These are phyloP conservation scores for Lithophane ornitopus DNA, from an alignment of 2,888 invertebrate genomes.

Conservation along the genomic window DNA sequence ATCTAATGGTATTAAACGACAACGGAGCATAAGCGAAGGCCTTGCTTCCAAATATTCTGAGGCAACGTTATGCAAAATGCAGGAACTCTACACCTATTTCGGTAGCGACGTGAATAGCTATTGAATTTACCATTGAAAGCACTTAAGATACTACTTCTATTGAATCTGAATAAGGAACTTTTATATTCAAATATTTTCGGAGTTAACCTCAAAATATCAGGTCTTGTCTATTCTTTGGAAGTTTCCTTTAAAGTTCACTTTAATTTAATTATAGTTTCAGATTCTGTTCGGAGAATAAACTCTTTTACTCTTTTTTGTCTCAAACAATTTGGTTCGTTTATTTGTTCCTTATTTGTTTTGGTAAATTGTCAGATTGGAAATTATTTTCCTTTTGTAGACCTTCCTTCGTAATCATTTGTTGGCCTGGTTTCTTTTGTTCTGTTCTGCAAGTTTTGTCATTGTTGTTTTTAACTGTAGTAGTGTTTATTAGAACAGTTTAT, in stretches of 20 bases:
- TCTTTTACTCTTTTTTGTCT: conserved; percentile 20
- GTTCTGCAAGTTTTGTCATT: not conserved
- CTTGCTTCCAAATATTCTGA: conserved; percentile 65
- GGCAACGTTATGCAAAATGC: conserved; percentile 69
- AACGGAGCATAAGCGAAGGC: conserved; percentile 43
- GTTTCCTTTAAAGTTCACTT: conserved; percentile 34
- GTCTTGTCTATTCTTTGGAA: conserved; percentile 1
- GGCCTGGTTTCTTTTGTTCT: conserved; percentile 6
- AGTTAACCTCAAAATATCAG: conserved; percentile 31
- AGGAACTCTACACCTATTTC: conserved; percentile 61
- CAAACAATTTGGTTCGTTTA: conserved; percentile 28
- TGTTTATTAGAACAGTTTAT: conserved; percentile 31
- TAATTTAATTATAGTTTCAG: conserved; percentile 44
- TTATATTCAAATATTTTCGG: conserved; percentile 46
- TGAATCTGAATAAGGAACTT: conserved; percentile 54
- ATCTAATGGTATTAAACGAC: conserved; percentile 50
- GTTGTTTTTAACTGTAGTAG: not conserved
- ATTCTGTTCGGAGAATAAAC: conserved; percentile 8
- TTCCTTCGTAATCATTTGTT: not conserved
- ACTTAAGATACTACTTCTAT: conserved; percentile 59
- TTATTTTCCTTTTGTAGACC: conserved; percentile 10
- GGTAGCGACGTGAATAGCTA: conserved; percentile 60
- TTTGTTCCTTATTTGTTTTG: conserved; percentile 21
- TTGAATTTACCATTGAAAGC: conserved; percentile 65
- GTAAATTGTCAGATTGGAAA: conserved; percentile 16